A percentile compares a stretch with the other conserved stretches of the same genome.
These are phyloP conservation scores for Danio choprae DNA, from an alignment of 2,797 vertebrate species.

Conservation along the genomic window DNA sequence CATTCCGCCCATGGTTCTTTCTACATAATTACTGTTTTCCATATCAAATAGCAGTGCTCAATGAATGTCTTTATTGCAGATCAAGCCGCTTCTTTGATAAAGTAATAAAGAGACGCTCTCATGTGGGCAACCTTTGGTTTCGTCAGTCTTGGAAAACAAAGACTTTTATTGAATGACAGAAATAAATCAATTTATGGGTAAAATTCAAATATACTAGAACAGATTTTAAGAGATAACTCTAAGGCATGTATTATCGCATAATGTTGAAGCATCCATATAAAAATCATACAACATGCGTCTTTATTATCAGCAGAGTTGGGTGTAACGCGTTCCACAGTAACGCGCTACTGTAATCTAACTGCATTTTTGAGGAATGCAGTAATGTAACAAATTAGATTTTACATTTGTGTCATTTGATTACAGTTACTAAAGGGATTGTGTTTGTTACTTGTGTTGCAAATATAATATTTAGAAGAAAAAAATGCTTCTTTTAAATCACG, in stretches of 20 bases:
- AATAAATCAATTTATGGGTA: neutral
- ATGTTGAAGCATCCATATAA: neutral
- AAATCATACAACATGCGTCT: neutral
- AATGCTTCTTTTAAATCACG: too few species aligned
- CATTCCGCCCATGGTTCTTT: neutral
- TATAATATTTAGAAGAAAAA: too few species aligned
- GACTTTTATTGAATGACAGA: neutral
- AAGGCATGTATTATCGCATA: neutral
- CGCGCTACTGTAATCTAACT: too few species aligned
- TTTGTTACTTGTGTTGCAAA: too few species aligned
- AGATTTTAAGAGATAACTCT: neutral
- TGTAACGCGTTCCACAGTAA: too few species aligned
- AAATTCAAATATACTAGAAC: neutral
- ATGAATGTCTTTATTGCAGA: conserved; percentile 27
- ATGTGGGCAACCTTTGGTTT: conserved; percentile 15
- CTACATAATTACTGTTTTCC: conserved; percentile 37
- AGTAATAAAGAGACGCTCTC: conserved; percentile 17
- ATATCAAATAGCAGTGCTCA: conserved; percentile 43
- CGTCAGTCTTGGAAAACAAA: conserved; percentile 31
- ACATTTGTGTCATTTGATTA: too few species aligned
- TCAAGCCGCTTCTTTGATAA: conserved; percentile 33
- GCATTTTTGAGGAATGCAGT: too few species aligned
- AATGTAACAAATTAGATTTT: too few species aligned
- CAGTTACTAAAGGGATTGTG: too few species aligned
- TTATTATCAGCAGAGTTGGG: too few species aligned